A percentile compares a stretch with the other conserved stretches of the same genome.
Conservation (phyloP, 1,140 invertebrate species). For the Bemisia tabaci region DNA sequence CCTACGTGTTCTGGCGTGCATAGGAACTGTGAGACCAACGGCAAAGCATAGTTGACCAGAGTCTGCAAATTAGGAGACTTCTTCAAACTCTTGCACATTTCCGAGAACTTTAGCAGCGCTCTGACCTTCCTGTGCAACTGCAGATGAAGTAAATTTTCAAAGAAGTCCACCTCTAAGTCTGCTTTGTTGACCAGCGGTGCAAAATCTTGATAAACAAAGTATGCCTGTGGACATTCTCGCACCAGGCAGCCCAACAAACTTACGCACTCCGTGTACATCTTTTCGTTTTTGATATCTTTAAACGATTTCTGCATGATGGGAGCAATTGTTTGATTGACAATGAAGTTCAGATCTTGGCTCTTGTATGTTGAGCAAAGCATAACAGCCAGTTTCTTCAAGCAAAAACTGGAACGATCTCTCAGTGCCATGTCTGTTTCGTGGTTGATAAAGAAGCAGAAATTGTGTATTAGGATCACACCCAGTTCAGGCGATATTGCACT, state of each 20-base stretch:
- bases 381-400: conserved; percentile 49
- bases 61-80: conserved; percentile 48
- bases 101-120: conserved; percentile 43
- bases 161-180: conserved; percentile 84
- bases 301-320: neutral
- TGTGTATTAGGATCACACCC: conserved; percentile 59
- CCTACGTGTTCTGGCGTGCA: conserved; percentile 57
- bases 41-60: conserved; percentile 70
- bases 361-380: conserved; percentile 33
- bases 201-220: conserved; percentile 63
- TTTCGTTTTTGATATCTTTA: conserved; percentile 29
- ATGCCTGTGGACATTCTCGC: conserved; percentile 48
- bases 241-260: conserved; percentile 24
- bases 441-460: conserved; percentile 64
- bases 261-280: conserved; percentile 16
- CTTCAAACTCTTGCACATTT: conserved; percentile 31
- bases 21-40: conserved; percentile 65
- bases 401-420: conserved; percentile 57
- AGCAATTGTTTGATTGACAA: neutral
- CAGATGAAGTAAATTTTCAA: conserved; percentile 80
- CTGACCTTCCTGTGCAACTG: conserved; percentile 68
- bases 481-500: conserved; percentile 45
- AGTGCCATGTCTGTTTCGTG: conserved; percentile 67
- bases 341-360: conserved; percentile 3
- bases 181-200: conserved; percentile 47